Evolutionary conservation across 2,888 invertebrate genomes (phyloP).

Genomic region (Zaprionus lineosus): DNA sequence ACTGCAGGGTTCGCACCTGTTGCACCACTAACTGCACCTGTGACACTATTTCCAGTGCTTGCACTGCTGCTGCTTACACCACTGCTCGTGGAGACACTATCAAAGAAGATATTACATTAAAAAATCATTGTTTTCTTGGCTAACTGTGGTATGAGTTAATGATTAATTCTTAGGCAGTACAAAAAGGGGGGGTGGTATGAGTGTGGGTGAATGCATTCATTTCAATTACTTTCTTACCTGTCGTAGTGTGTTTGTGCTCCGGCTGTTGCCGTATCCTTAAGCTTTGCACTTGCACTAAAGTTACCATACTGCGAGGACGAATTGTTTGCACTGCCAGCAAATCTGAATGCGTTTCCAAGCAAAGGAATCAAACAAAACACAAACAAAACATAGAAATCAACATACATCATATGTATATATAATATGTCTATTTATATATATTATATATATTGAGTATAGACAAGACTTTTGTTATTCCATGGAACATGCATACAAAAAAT

Average conservation of each 20-base stretch:
- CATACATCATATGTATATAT: constrained; percentile 5
- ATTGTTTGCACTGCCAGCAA: constrained; percentile 82
- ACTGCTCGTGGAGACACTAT: constrained; percentile 81
- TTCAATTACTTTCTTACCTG: constrained; percentile 75
- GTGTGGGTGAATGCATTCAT: not conserved
- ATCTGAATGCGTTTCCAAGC: constrained; percentile 65
- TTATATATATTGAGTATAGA: not conserved
- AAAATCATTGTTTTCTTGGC: too few species aligned
- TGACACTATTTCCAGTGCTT: constrained; percentile 68
- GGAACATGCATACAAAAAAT: too few species aligned
- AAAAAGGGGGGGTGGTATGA: not conserved
- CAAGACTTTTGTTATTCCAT: too few species aligned
- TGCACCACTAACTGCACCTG: constrained; percentile 77
- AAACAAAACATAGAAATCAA: constrained; percentile 8
- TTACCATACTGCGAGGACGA: constrained; percentile 83
- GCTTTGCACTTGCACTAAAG: constrained; percentile 82
- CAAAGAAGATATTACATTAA: too few species aligned
- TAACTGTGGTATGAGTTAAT: too few species aligned
- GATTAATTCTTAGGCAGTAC: too few species aligned
- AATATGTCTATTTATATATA: not conserved
- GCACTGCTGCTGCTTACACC: constrained; percentile 80
- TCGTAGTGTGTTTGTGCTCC: constrained; percentile 82
- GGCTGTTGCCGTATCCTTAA: constrained; percentile 82
- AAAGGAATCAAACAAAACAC: constrained; percentile 21
- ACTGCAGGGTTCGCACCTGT: constrained; percentile 70